Evolutionary conservation across 2,888 invertebrate species (phyloP).

Genomic region (Myathropa florea): DNA sequence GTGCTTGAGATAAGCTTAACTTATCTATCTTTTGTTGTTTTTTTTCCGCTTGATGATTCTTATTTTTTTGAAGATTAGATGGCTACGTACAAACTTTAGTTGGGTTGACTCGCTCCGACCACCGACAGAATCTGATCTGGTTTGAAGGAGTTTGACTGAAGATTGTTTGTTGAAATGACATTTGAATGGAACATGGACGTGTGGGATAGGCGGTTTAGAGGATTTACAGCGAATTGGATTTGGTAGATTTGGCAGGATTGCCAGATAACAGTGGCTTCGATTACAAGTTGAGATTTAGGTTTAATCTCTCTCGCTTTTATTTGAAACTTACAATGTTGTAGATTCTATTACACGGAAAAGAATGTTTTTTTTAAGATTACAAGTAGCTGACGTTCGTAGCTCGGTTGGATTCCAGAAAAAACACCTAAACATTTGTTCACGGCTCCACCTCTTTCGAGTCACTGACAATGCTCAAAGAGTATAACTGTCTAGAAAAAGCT

Average conservation of each 20-base stretch:
- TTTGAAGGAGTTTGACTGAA: background rate
- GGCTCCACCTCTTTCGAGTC: too few relatives aligned
- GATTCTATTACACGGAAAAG: too few relatives aligned
- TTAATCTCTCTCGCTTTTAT: too few relatives aligned
- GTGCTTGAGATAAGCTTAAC: slow-evolving; percentile 27
- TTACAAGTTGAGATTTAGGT: background rate
- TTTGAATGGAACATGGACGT: background rate
- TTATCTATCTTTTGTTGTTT: slow-evolving; percentile 16
- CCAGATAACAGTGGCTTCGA: background rate
- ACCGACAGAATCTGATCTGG: background rate
- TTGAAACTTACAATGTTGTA: too few relatives aligned
- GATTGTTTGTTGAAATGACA: background rate
- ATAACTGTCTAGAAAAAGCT: too few relatives aligned
- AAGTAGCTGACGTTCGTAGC: too few relatives aligned
- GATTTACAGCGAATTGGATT: slow-evolving; percentile 6
- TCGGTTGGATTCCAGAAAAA: too few relatives aligned
- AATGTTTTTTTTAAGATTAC: too few relatives aligned
- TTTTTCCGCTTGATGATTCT: slow-evolving; percentile 6
- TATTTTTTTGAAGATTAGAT: background rate
- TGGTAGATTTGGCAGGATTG: too few relatives aligned
- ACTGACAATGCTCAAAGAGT: too few relatives aligned
- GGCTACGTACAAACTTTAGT: background rate
- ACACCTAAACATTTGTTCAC: too few relatives aligned
- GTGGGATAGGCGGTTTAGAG: background rate
- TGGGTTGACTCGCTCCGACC: background rate